These are phyloP conservation scores for Drosophila phalerata DNA, from an alignment of 2,888 invertebrate genomes.

Conservation along the genomic window DNA sequence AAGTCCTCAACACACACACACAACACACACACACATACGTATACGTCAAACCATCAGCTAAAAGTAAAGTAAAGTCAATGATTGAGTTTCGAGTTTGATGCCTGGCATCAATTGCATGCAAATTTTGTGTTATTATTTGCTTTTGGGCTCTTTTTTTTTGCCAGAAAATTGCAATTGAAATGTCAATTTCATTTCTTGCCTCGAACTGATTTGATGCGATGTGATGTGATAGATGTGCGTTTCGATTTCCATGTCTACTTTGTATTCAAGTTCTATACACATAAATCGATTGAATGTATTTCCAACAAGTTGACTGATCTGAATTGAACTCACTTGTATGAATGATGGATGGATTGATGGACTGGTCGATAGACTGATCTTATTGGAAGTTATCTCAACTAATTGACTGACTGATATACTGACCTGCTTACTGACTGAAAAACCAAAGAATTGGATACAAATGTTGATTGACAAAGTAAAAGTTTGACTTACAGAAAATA, in stretches of 20 bases:
- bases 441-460: too few relatives aligned
- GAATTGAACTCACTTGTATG: slow-evolving; percentile 6
- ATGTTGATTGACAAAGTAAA: too few relatives aligned
- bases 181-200: slow-evolving; percentile 60
- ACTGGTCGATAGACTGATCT: slow-evolving; percentile 2
- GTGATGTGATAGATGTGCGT: slow-evolving; percentile 21
- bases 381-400: not conserved
- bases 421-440: not conserved
- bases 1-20: slow-evolving; percentile 11
- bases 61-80: slow-evolving; percentile 46
- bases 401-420: not conserved
- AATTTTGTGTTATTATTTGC: slow-evolving; percentile 74
- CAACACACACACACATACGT: slow-evolving; percentile 7
- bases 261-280: slow-evolving; percentile 3
- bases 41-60: not conserved
- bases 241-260: slow-evolving; percentile 1
- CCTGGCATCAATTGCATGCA: slow-evolving; percentile 77
- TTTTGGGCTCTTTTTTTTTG: slow-evolving; percentile 37
- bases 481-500: too few relatives aligned
- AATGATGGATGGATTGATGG: slow-evolving; percentile 1
- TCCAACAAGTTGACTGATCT: slow-evolving; percentile 8
- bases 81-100: slow-evolving; percentile 65
- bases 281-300: slow-evolving; percentile 10
- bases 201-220: not conserved
- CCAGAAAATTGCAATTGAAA: slow-evolving; percentile 70